These are phyloP conservation scores for Delia radicum DNA, from an alignment of 1,140 invertebrate species.

Conservation along the genomic window DNA sequence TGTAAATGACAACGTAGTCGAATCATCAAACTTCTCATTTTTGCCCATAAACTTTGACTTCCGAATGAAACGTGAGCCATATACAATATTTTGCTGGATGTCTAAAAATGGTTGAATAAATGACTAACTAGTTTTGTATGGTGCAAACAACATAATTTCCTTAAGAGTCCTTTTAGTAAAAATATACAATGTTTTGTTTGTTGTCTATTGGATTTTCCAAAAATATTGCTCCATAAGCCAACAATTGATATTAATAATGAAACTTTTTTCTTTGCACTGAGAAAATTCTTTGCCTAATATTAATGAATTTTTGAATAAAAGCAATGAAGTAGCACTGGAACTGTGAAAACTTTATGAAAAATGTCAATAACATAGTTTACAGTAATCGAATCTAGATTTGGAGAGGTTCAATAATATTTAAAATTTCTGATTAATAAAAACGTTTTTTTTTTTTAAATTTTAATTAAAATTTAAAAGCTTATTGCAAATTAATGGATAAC, in stretches of 20 bases:
- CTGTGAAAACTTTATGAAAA: too few species aligned
- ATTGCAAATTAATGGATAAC: too few species aligned
- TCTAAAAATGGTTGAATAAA: background rate
- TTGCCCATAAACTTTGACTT: background rate
- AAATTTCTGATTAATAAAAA: too few species aligned
- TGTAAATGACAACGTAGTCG: conserved; percentile 3
- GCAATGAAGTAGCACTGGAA: too few species aligned
- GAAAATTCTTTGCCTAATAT: too few species aligned
- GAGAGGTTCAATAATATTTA: too few species aligned
- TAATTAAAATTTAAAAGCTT: too few species aligned
- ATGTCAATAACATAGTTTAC: too few species aligned
- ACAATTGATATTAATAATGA: background rate
- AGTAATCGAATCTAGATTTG: too few species aligned
- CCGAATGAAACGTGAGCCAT: background rate
- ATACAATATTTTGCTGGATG: background rate
- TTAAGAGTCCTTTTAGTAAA: background rate
- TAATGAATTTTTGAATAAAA: too few species aligned
- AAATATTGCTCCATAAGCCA: background rate
- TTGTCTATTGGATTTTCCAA: background rate
- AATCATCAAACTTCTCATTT: background rate
- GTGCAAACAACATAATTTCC: background rate
- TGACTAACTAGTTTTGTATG: background rate
- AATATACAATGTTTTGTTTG: background rate
- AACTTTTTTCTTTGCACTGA: too few species aligned
- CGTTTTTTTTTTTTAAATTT: too few species aligned